Evolutionary conservation across 2,797 vertebrate genomes (phyloP).

Genomic region (Diplodus puntazzo): DNA sequence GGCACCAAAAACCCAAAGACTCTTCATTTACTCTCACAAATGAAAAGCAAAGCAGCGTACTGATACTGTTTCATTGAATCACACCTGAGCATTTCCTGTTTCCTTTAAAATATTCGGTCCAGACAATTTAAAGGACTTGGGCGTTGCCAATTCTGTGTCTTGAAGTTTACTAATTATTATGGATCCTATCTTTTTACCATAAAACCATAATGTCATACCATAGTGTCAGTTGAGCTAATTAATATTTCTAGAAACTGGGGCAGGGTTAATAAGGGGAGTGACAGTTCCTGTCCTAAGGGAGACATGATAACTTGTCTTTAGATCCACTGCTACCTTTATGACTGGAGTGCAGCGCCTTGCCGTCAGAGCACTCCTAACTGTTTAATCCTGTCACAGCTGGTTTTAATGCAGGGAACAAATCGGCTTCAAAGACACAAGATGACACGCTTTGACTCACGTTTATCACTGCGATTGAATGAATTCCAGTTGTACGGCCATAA

Average conservation of each 20-base stretch:
- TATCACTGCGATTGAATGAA: neutral
- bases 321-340: neutral
- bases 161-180: neutral
- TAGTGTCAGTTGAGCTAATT: neutral
- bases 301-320: neutral
- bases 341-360: neutral
- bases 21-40: too few relatives aligned
- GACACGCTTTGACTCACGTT: neutral
- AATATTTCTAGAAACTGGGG: slow-evolving; percentile 12
- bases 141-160: neutral
- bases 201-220: neutral
- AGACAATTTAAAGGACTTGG: too few relatives aligned
- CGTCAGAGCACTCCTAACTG: neutral
- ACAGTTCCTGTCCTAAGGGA: neutral
- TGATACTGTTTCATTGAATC: too few relatives aligned
- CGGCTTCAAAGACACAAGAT: neutral
- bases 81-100: too few relatives aligned
- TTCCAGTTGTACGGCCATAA: too few relatives aligned
- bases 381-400: neutral
- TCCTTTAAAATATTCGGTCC: too few relatives aligned
- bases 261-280: neutral
- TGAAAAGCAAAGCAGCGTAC: too few relatives aligned
- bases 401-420: neutral
- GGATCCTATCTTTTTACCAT: neutral
- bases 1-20: too few relatives aligned